Conservation (phyloP, 2,797 vertebrate genomes). For the Chelonia mydas region DNA sequence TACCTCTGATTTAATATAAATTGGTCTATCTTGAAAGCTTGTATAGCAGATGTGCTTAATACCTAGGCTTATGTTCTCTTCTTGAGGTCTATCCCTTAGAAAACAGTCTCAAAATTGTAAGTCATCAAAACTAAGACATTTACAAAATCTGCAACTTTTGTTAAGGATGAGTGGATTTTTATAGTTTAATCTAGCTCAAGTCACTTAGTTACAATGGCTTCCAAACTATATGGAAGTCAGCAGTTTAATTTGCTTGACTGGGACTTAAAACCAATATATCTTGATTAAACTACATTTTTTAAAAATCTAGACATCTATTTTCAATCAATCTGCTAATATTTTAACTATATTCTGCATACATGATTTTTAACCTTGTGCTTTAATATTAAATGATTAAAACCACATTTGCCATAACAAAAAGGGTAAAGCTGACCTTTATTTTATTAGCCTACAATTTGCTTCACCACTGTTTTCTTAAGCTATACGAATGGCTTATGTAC, state of each 20-base stretch:
- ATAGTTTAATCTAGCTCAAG: slow-evolving; percentile 5
- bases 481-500: slow-evolving; percentile 79
- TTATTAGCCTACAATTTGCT: slow-evolving; percentile 90
- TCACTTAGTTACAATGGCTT: slow-evolving; percentile 48
- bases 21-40: background rate
- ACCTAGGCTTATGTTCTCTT: background rate
- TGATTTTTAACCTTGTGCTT: slow-evolving; percentile 61
- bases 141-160: background rate
- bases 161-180: background rate
- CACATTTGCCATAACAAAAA: slow-evolving; percentile 79
- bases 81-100: background rate
- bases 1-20: background rate
- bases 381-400: slow-evolving; percentile 82
- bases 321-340: slow-evolving; percentile 42
- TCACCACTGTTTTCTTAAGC: slow-evolving; percentile 81
- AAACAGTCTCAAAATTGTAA: slow-evolving; percentile 14
- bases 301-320: slow-evolving; percentile 46
- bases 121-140: background rate
- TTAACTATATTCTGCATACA: slow-evolving; percentile 38
- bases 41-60: background rate
- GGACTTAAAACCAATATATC: slow-evolving; percentile 33
- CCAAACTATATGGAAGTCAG: slow-evolving; percentile 60
- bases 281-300: slow-evolving; percentile 21
- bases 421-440: slow-evolving; percentile 82
- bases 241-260: slow-evolving; percentile 28